These are phyloP conservation scores for Arvicanthis niloticus DNA, from an alignment of 2,113 vertebrate genomes.

Conservation along the genomic window DNA sequence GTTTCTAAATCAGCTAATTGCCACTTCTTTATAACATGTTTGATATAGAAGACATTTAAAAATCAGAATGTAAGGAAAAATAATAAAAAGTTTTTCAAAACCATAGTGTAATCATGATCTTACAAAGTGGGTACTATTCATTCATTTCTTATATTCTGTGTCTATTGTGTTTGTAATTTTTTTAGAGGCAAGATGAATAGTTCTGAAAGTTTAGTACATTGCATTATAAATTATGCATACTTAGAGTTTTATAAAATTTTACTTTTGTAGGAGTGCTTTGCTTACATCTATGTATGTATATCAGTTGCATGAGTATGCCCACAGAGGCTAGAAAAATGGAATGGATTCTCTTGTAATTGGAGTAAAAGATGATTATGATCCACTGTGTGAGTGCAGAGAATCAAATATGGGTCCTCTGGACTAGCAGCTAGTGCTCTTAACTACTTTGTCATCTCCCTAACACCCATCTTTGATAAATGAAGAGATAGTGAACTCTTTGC, in stretches of 20 bases:
- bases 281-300: background rate
- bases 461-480: background rate
- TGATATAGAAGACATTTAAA: conserved; percentile 2
- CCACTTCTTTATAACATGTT: background rate
- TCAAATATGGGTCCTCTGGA: background rate
- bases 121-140: background rate
- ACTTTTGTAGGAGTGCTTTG: background rate
- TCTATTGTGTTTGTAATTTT: conserved; percentile 3
- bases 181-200: background rate
- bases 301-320: background rate
- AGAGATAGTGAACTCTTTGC: background rate
- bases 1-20: conserved; percentile 14
- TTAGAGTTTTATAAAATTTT: background rate
- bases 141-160: background rate
- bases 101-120: background rate
- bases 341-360: background rate
- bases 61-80: conserved; percentile 12
- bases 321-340: background rate
- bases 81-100: conserved; percentile 20
- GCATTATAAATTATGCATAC: background rate
- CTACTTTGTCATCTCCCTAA: background rate
- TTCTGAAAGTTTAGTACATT: background rate
- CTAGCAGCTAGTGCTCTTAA: background rate
- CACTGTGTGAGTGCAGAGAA: background rate
- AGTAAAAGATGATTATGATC: background rate